A percentile compares a stretch with the other conserved stretches of the same genome.
Evolutionary conservation across 2,113 vertebrate species (phyloP).

Genomic region (Pseudolaguvia tuberculata): DNA sequence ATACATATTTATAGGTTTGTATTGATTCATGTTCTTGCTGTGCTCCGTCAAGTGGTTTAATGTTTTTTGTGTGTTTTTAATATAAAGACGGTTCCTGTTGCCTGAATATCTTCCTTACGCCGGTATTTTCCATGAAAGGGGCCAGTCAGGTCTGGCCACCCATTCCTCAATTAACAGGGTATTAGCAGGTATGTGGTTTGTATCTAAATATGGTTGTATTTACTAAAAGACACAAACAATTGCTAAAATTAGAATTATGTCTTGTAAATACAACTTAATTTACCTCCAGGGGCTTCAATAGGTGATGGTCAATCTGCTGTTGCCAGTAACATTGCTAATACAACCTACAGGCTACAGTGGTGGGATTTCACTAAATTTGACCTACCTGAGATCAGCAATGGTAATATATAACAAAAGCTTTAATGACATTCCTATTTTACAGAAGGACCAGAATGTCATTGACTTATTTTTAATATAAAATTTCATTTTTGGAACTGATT

Average conservation of each 20-base stretch:
- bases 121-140: slow-evolving; percentile 96
- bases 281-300: slow-evolving; percentile 83
- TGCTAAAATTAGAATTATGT: neutral
- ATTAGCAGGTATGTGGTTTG: slow-evolving; percentile 78
- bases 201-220: neutral
- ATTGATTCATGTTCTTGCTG: neutral
- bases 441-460: neutral
- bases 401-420: slow-evolving; percentile 59
- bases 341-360: slow-evolving; percentile 97
- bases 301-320: slow-evolving; percentile 97
- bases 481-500: neutral
- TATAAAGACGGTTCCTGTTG: slow-evolving; percentile 85
- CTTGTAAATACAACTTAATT: neutral
- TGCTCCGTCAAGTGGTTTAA: slow-evolving; percentile 11
- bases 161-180: slow-evolving; percentile 98
- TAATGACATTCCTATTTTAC: neutral
- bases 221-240: neutral
- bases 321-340: slow-evolving; percentile 98
- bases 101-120: slow-evolving; percentile 98
- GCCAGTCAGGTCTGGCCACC: slow-evolving; percentile 93
- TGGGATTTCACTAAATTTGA: slow-evolving; percentile 99
- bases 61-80: slow-evolving; percentile 35
- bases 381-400: slow-evolving; percentile 97
- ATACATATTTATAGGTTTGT: neutral
- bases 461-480: too few species aligned